Base-by-base conservation (phyloP, 2,888 invertebrate species). In the Drosophila stalkeri region DNA sequence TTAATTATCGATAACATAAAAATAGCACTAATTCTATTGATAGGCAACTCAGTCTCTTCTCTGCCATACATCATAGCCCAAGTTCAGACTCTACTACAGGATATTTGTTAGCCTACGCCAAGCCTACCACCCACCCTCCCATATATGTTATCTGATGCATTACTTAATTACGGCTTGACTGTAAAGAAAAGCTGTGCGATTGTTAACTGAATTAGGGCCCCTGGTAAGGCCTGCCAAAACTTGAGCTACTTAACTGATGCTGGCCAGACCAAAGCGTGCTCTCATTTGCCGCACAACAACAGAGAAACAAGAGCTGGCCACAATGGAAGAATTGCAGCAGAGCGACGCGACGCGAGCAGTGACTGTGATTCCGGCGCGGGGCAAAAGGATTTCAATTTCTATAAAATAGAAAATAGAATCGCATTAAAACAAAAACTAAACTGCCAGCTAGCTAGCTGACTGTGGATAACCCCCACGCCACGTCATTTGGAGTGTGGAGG, bases 171-270 rank as follows among this genome's bases (percentile, higher is more conserved):
- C 35, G 47, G 41, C 57, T 16, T 14, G 51, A 43, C 35, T 39
- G 66, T 57, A 51, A 44, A 37, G 51, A 60, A 61, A 65, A 75
- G 43, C 66, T 75, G 57, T 61, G 61, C 64, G 64, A 75, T 75
- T 67, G 71, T 61, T 75, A 71, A 75, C 55, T 51, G 54, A 75
- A 75, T 75, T 72, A 57, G 52, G 56, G 52, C 37, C 57, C 35
- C 27, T n/a, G n/a, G 57, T 47, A 20, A 51, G 35, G 31, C 61
- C 60, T 64, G 54, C 47, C 62, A 61, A 75, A 76, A 64, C 51
- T 75, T 75, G 57, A 18, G 66, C 72, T 75, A 66, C 75, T 75
- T 76, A 72, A 59, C 66, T 75, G 72, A 66, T 66, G 72, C 63
- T 67, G 72, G 61, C 56, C 71, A 73, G 35, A 61, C 60, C 73